Evolutionary conservation across 2,113 vertebrate species (phyloP).

Genomic region (Pteropus alecto): DNA sequence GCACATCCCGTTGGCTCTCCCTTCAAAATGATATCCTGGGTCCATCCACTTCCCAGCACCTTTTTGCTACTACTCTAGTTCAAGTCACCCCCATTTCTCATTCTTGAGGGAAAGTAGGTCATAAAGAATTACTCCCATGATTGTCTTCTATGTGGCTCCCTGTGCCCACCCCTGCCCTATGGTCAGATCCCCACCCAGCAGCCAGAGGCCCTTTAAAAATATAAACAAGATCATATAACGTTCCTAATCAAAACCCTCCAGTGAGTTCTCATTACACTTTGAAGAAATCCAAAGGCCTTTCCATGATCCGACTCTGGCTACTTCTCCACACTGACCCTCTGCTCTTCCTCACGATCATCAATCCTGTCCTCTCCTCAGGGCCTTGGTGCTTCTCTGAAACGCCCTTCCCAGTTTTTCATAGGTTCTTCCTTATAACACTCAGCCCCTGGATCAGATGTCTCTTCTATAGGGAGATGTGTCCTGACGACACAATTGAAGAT

Average conservation of each 20-base stretch:
- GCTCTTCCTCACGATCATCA: neutral
- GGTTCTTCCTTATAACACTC: neutral
- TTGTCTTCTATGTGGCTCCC: neutral
- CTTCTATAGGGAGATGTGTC: neutral
- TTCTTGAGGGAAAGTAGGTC: neutral
- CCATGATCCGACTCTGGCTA: neutral
- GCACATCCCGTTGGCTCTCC: neutral
- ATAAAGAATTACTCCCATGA: neutral
- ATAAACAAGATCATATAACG: neutral
- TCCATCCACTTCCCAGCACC: neutral
- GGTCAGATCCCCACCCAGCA: neutral
- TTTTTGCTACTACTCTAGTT: neutral
- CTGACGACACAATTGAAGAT: neutral
- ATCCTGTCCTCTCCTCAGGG: too few relatives aligned
- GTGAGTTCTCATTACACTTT: neutral
- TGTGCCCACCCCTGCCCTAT: rapidly evolving
- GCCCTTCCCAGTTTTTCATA: neutral
- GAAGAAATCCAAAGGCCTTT: neutral
- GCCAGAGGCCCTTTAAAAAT: neutral
- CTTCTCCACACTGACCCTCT: neutral
- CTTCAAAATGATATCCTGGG: neutral
- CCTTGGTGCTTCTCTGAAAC: neutral
- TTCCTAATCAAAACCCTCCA: neutral
- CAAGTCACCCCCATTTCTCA: neutral
- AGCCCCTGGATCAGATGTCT: neutral